Evolutionary conservation across 2,797 vertebrate genomes (phyloP), one percentile per base, ranked within the genome.

Genomic region (Poeciliopsis paucimaculata): DNA sequence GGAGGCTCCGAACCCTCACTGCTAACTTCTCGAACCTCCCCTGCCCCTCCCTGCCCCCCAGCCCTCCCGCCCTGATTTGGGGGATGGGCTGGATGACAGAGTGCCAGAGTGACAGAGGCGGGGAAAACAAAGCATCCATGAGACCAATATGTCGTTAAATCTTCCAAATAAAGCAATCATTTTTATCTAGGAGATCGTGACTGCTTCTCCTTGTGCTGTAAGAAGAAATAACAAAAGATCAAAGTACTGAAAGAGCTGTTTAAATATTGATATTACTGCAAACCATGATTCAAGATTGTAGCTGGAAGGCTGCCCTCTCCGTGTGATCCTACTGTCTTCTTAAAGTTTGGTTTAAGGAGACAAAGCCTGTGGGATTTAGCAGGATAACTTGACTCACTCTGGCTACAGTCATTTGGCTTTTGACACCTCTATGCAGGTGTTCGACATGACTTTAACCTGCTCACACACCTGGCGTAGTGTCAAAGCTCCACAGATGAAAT

Each of bases 1-100:
- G 88, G 94, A 95, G 94, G 92, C 93, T 92, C 89, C 84, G 76
- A 91, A 91, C 92, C 92, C 91, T 93, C 87, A 81, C 91, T 92
- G 91, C 90, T 93, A 88, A 83, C 91, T 90, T 91, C 89, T 84
- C 84, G 79, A 84, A 83, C 89, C 87, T 86, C 86, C 84, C 76
- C 31, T 34, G n/a, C n/a, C n/a, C n/a, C n/a, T n/a, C n/a, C n/a
- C n/a, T n/a, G n/a, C n/a, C n/a, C n/a, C n/a, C 77, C 84, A 90
- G 84, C 84, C 76, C 77, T 73, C 89, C 82, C 64, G 46, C 84
- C 86, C 86, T 83, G 39, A 49, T 51, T 73, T 49, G 92, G 90
- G 90, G 92, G 90, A 88, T 90, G 91, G 92, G 91, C 89, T 75
- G 64, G 77, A 68, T 72, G 84, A 90, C 75, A 82, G 79, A 82